Evolutionary conservation across 2,888 invertebrate genomes (phyloP).

Genomic region (Syritta pipiens): DNA sequence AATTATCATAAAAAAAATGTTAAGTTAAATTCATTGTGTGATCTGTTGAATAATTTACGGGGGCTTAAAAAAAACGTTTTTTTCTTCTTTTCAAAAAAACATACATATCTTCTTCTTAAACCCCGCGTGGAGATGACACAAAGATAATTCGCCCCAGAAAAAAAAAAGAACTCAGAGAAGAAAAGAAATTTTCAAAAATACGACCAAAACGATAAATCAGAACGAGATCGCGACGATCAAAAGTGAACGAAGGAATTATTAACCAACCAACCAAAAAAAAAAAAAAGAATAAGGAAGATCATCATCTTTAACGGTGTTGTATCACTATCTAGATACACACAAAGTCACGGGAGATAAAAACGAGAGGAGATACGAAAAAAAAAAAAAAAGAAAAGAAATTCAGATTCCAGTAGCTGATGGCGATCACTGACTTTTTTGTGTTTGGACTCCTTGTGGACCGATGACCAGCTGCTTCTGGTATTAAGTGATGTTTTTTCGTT

Average conservation of each 20-base stretch:
- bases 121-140: too few species aligned
- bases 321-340: slow-evolving; percentile 37
- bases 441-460: slow-evolving; percentile 26
- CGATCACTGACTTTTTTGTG: slow-evolving; percentile 53
- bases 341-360: background rate
- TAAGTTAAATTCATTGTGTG: slow-evolving; percentile 8
- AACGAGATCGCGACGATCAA: slow-evolving; percentile 41
- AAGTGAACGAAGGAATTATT: too few species aligned
- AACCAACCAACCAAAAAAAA: too few species aligned
- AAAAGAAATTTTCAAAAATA: too few species aligned
- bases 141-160: slow-evolving; percentile 23
- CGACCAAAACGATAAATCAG: slow-evolving; percentile 37
- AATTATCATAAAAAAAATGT: slow-evolving; percentile 54
- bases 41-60: slow-evolving; percentile 47
- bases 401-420: slow-evolving; percentile 62
- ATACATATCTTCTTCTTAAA: too few species aligned
- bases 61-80: slow-evolving; percentile 4
- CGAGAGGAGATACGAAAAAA: too few species aligned
- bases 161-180: background rate
- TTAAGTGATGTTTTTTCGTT: slow-evolving; percentile 38
- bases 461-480: slow-evolving; percentile 60
- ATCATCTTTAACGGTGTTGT: slow-evolving; percentile 39
- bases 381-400: slow-evolving; percentile 34
- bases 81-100: background rate
- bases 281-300: slow-evolving; percentile 6